Percentiles rank a stretch among this genome's conserved stretches.
phyloP scores from a whole-genome alignment of 1,140 invertebrate genomes.

The Anoplophora glabripennis region DNA sequence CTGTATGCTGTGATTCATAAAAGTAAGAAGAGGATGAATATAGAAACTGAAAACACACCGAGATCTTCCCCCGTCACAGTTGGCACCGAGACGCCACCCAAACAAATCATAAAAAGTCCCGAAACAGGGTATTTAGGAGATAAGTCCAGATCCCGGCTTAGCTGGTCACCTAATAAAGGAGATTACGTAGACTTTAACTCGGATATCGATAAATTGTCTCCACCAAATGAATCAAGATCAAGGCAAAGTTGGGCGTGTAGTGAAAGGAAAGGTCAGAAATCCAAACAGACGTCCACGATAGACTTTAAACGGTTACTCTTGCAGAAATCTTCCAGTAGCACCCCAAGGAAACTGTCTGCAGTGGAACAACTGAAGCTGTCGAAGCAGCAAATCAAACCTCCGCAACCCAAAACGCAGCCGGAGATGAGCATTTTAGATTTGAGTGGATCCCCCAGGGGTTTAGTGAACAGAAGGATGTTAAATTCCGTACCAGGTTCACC shows the following conservation, averaged over 20 bases:
- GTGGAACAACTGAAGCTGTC: conserved; percentile 78
- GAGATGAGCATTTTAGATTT: conserved; percentile 60
- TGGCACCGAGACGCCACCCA: conserved; percentile 49
- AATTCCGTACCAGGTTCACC: conserved; percentile 54
- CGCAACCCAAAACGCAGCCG: conserved; percentile 43
- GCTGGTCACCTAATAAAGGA: conserved; percentile 55
- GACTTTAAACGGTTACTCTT: conserved; percentile 80
- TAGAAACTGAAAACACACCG: conserved; percentile 56
- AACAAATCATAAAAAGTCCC: conserved; percentile 50
- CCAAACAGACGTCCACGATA: conserved; percentile 63
- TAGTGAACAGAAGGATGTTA: conserved; percentile 59
- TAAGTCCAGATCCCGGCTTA: conserved; percentile 48
- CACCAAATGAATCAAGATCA: conserved; percentile 37
- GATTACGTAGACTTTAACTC: conserved; percentile 43
- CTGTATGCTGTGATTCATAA: conserved; percentile 75
- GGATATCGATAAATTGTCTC: conserved; percentile 39
- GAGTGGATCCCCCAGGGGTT: conserved; percentile 64
- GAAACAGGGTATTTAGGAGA: conserved; percentile 59
- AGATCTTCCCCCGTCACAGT: conserved; percentile 55
- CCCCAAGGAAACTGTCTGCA: conserved; percentile 66
- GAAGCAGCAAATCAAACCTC: conserved; percentile 53
- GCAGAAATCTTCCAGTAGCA: conserved; percentile 60
- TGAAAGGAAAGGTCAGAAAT: conserved; percentile 42
- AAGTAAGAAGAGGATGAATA: conserved; percentile 71
- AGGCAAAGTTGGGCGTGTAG: conserved; percentile 53